phyloP scores from a whole-genome alignment of 2,113 vertebrate genomes.

The Pluvialis apricaria region DNA sequence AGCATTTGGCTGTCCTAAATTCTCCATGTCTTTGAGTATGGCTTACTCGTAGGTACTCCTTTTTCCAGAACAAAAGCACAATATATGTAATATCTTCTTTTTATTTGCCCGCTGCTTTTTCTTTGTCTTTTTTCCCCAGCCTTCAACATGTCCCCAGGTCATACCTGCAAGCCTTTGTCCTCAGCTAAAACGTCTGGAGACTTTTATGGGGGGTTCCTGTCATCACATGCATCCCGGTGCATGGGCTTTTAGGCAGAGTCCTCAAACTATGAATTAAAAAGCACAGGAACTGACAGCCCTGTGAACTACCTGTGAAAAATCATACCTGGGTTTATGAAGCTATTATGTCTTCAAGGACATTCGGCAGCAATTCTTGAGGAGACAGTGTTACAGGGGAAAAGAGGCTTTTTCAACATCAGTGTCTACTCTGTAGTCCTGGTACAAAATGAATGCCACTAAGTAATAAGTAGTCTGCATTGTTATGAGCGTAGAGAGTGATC shows the following conservation, averaged over 20 bases:
- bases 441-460: slow-evolving; percentile 45
- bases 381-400: slow-evolving; percentile 16
- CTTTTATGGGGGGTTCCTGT: slow-evolving; percentile 51
- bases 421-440: not conserved
- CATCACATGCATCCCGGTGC: slow-evolving; percentile 28
- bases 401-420: slow-evolving; percentile 17
- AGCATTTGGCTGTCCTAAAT: not conserved
- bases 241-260: slow-evolving; percentile 56
- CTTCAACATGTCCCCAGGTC: slow-evolving; percentile 43
- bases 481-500: slow-evolving; percentile 17
- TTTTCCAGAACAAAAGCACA: not conserved
- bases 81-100: not conserved
- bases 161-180: slow-evolving; percentile 39
- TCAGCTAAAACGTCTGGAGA: slow-evolving; percentile 11
- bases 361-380: slow-evolving; percentile 37
- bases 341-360: slow-evolving; percentile 61
- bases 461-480: slow-evolving; percentile 38
- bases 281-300: slow-evolving; percentile 45
- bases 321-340: slow-evolving; percentile 65
- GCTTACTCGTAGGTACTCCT: not conserved
- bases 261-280: slow-evolving; percentile 67
- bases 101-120: not conserved
- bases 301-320: slow-evolving; percentile 66
- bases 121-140: not conserved
- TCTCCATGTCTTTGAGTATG: not conserved